phyloP scores from a whole-genome alignment of 1,140 invertebrate genomes.

The fruit fly (Drosophila melanogaster) region DNA sequence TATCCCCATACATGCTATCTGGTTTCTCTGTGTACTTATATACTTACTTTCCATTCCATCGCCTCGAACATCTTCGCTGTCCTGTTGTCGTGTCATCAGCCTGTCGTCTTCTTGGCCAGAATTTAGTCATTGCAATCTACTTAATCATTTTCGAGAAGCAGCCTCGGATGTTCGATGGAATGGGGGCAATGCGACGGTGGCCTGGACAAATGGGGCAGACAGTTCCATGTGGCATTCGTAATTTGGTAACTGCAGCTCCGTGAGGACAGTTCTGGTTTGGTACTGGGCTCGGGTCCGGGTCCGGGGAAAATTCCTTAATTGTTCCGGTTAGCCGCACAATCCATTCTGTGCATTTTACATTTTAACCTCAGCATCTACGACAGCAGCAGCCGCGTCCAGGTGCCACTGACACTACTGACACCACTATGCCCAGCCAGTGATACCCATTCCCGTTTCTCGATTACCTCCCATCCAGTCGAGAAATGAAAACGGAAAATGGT shows the following conservation, averaged over 20 bases:
- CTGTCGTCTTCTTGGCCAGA: slow-evolving; percentile 69
- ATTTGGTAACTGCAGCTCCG: slow-evolving; percentile 58
- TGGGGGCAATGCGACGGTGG: not conserved
- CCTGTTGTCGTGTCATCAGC: slow-evolving; percentile 54
- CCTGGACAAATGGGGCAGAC: slow-evolving; percentile 14
- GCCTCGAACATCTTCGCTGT: slow-evolving; percentile 25
- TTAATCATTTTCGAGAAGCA: slow-evolving; percentile 70
- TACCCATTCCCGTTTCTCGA: not conserved
- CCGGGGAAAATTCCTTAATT: slow-evolving; percentile 76
- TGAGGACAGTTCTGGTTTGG: slow-evolving; percentile 7
- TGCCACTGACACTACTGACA: slow-evolving; percentile 73
- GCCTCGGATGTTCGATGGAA: not conserved
- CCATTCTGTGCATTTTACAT: slow-evolving; percentile 83
- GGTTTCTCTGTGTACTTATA: not conserved
- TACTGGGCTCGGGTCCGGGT: not conserved
- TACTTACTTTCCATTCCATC: slow-evolving; percentile 17
- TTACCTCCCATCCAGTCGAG: slow-evolving; percentile 4
- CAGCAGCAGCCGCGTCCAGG: slow-evolving; percentile 70
- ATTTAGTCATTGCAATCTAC: slow-evolving; percentile 81
- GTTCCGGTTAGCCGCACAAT: slow-evolving; percentile 83
- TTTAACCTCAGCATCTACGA: slow-evolving; percentile 79
- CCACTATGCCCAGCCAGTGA: not conserved
- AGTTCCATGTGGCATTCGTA: slow-evolving; percentile 65
- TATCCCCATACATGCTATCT: not conserved
- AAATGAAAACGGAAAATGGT: not conserved